Evolutionary conservation across 1,140 invertebrate genomes (phyloP), one percentile per base, ranked within the genome.

Genomic region (Pseudomyrmex gracilis): DNA sequence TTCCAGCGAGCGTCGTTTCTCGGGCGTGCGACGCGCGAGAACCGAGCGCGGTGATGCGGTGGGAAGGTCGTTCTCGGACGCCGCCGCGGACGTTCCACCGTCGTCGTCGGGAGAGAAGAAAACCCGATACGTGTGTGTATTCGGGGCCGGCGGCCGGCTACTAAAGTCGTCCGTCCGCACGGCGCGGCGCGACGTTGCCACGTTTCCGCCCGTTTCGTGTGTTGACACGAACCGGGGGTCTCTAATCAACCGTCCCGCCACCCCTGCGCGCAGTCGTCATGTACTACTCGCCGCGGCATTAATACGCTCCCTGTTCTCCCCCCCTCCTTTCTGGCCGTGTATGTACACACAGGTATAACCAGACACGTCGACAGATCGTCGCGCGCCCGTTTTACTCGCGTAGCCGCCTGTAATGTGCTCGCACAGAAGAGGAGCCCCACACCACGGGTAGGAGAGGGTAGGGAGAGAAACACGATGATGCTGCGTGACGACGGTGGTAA

Each of bases 141-240:
- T 84, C 83, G 85, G 82, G 66, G 73, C 53, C 78, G 87, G 68
- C 89, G 89, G 83, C 85, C 88, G 88, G 88, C 89, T 90, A 90
- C 90, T 90, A 90, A 90, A 90, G 89, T 90, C 87, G 85, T 78
- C 64, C 85, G 77, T 63, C 47, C 73, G 73, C 58, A 10, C 57
- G 45, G 63, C 90, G 34, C 76, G 24, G 51, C 24, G 68, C 90
- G 67, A 71, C 82, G 91, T 92, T 92, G 89, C 90, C 91, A 90
- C 85, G 84, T 92, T 67, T 87, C 82, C 86, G 63, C 49, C 43
- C 83, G 74, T 83, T 86, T 90, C 76, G 68, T 58, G 77, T 78
- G 88, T 88, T 89, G 85, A 87, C 90, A 88, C 85, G 86, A 84
- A 64, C 87, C 24, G 58, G 74, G 43, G 22, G 9, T 55, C 80